phyloP scores from a whole-genome alignment of 2,888 invertebrate species.

The Aproaerema taeniolella region DNA sequence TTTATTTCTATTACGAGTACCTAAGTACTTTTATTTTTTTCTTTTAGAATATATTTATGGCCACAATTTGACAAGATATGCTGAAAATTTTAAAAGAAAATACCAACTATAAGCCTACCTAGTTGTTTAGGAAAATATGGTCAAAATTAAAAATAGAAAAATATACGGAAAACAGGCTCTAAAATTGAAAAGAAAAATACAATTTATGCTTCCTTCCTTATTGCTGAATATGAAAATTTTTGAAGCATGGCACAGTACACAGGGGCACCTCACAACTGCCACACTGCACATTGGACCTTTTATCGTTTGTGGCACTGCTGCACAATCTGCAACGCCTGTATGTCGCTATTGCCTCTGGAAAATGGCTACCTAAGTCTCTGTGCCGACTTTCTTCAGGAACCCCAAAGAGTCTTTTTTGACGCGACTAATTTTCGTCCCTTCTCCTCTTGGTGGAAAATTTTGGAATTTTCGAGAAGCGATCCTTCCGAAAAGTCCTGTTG shows the following conservation, averaged over 20 bases:
- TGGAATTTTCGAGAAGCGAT: constrained; percentile 19
- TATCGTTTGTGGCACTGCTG: constrained; percentile 19
- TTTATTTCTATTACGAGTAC: no score
- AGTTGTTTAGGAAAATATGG: no score
- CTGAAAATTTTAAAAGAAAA: no score
- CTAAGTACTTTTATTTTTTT: background rate
- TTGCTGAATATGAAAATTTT: background rate
- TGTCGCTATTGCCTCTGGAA: constrained; percentile 27
- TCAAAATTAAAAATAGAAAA: background rate
- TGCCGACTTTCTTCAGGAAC: constrained; percentile 32
- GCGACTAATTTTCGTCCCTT: constrained; percentile 14
- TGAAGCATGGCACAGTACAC: background rate
- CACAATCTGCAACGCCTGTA: constrained; percentile 31
- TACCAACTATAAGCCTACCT: no score
- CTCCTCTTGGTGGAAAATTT: background rate
- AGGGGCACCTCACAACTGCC: background rate
- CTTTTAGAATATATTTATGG: background rate
- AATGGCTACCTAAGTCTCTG: constrained; percentile 28
- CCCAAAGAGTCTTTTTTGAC: constrained; percentile 27
- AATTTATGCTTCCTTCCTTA: background rate
- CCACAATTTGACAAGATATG: no score
- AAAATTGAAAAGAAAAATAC: background rate
- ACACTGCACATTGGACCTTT: background rate
- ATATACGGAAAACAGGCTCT: background rate
- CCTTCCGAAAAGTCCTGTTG: background rate